A percentile compares a stretch with the other conserved stretches of the same genome.
These are phyloP conservation scores for Smittia sp. DNA, from an alignment of 2,888 invertebrate genomes.

Conservation along the genomic window DNA sequence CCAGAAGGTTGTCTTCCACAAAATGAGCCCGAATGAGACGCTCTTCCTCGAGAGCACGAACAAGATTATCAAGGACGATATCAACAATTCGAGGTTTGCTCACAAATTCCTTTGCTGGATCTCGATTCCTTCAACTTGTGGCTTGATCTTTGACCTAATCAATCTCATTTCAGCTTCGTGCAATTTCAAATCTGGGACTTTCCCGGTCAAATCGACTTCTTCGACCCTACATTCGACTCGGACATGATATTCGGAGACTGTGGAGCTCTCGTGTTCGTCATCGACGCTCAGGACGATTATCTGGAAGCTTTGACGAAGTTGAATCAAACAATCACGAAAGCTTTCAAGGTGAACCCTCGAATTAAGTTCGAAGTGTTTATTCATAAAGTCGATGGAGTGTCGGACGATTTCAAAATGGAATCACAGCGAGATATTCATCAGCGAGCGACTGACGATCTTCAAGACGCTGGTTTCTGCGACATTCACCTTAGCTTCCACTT, in stretches of 20 bases:
- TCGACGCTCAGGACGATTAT: slow-evolving; percentile 99
- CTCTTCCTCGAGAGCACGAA: slow-evolving; percentile 97
- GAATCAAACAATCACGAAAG: slow-evolving; percentile 89
- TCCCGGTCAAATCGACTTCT: slow-evolving; percentile 83
- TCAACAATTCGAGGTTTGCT: slow-evolving; percentile 68
- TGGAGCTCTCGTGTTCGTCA: slow-evolving; percentile 97
- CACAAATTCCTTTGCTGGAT: not conserved
- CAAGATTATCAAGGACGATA: slow-evolving; percentile 97
- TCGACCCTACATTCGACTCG: slow-evolving; percentile 93
- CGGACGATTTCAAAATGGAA: slow-evolving; percentile 99
- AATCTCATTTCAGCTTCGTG: slow-evolving; percentile 71
- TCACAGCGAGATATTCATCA: slow-evolving; percentile 98
- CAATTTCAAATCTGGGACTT: slow-evolving; percentile 99
- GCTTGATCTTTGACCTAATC: not conserved
- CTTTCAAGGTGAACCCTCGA: slow-evolving; percentile 90
- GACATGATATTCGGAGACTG: slow-evolving; percentile 96
- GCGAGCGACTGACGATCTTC: slow-evolving; percentile 88
- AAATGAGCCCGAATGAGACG: slow-evolving; percentile 99
- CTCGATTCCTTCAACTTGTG: not conserved
- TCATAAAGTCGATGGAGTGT: slow-evolving; percentile 98
- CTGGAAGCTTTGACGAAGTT: slow-evolving; percentile 92
- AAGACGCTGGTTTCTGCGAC: slow-evolving; percentile 80
- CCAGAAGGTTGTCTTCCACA: slow-evolving; percentile 99
- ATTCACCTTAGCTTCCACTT: slow-evolving; percentile 92
- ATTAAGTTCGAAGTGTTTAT: slow-evolving; percentile 99